Conservation (phyloP, 2,797 vertebrate species). For the Rhyacichthys aspro region DNA sequence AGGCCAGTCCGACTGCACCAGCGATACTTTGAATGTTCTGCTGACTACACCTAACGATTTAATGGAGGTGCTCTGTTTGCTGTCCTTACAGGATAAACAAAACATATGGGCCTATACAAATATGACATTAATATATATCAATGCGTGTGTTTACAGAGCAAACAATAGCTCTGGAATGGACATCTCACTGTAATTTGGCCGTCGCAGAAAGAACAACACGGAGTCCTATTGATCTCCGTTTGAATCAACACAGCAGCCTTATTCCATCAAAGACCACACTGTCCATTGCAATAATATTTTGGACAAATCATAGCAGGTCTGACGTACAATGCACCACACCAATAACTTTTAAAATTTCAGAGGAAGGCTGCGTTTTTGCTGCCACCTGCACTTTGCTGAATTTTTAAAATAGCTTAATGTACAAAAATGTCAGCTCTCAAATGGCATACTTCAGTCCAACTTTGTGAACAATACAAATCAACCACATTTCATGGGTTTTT, state of each 20-base stretch:
- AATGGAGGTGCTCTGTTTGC: conserved; percentile 2
- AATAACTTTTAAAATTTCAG: neutral
- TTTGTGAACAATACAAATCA: conserved; percentile 56
- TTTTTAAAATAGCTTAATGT: conserved; percentile 8
- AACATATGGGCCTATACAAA: conserved; percentile 6
- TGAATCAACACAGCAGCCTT: conserved; percentile 31
- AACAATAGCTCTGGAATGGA: conserved; percentile 15
- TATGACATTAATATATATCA: conserved; percentile 12
- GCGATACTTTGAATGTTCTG: neutral
- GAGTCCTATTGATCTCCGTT: conserved; percentile 49
- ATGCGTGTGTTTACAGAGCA: conserved; percentile 8
- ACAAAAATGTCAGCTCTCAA: conserved; percentile 24
- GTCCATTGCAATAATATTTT: conserved; percentile 44
- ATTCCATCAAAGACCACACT: conserved; percentile 54
- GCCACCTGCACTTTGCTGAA: neutral
- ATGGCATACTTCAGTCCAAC: conserved; percentile 36
- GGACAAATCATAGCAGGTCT: conserved; percentile 29
- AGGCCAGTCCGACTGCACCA: neutral
- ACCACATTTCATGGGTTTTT: conserved; percentile 60
- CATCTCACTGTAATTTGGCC: conserved; percentile 28
- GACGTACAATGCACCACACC: conserved; percentile 11
- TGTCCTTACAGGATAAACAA: conserved; percentile 5
- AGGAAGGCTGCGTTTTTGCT: neutral
- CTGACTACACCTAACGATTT: conserved; percentile 14
- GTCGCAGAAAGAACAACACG: conserved; percentile 22